These are phyloP conservation scores for Phaonia tiefii DNA, from an alignment of 2,888 invertebrate genomes.

Conservation along the genomic window DNA sequence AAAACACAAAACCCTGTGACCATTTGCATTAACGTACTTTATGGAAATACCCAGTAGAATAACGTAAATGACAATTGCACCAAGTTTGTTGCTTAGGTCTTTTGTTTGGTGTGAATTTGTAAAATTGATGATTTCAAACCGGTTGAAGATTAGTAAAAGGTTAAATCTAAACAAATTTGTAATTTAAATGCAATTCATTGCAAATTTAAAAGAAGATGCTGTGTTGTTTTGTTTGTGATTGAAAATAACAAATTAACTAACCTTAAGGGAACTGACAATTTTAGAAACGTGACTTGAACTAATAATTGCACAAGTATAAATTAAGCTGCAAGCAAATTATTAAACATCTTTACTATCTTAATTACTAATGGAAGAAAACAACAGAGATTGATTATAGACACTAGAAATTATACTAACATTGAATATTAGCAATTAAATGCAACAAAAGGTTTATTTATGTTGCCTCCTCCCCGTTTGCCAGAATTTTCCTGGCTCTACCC, in stretches of 20 bases:
- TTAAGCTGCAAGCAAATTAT: not conserved
- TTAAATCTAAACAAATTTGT: slow-evolving; percentile 6
- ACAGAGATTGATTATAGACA: not conserved
- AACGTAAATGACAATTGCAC: not conserved
- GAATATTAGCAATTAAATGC: not conserved
- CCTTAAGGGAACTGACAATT: slow-evolving; percentile 44
- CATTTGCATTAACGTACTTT: not conserved
- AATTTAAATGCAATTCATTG: not conserved
- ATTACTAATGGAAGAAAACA: not conserved
- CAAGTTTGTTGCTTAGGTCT: slow-evolving; percentile 58
- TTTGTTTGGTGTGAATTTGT: slow-evolving; percentile 49
- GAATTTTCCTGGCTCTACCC: not conserved
- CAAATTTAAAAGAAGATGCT: slow-evolving; percentile 38
- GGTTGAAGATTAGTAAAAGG: slow-evolving; percentile 20
- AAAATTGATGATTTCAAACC: slow-evolving; percentile 9
- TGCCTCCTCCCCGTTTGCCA: not conserved
- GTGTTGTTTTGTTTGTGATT: no score
- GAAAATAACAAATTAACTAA: not conserved
- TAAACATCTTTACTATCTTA: not conserved
- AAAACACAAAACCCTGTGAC: not conserved
- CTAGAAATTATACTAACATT: not conserved
- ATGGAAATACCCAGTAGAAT: no score
- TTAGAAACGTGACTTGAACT: slow-evolving; percentile 59
- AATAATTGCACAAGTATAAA: slow-evolving; percentile 15
- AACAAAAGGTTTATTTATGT: not conserved